A percentile compares a stretch with the other conserved stretches of the same genome.
phyloP scores from a whole-genome alignment of 1,140 invertebrate species.

The Eulimnadia texana region DNA sequence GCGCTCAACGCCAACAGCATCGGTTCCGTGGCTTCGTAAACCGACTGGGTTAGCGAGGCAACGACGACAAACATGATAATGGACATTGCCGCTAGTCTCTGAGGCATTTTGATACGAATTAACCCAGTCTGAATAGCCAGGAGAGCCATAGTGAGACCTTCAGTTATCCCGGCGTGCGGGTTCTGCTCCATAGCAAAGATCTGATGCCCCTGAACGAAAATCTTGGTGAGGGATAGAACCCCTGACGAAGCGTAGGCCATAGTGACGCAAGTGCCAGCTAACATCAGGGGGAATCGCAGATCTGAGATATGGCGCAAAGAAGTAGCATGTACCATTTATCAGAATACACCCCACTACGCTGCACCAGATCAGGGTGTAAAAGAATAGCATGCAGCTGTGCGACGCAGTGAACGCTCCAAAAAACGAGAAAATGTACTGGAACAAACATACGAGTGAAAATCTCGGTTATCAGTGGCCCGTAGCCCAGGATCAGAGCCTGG shows the following conservation, averaged over 20 bases:
- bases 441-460: slow-evolving; percentile 32
- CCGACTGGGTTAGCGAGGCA: slow-evolving; percentile 39
- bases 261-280: slow-evolving; percentile 37
- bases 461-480: slow-evolving; percentile 27
- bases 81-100: slow-evolving; percentile 37
- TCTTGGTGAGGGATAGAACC: slow-evolving; percentile 32
- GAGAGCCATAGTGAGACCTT: slow-evolving; percentile 40
- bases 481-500: slow-evolving; percentile 27
- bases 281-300: slow-evolving; percentile 37
- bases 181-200: slow-evolving; percentile 28
- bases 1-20: slow-evolving; percentile 36
- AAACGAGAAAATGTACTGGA: slow-evolving; percentile 33
- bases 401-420: slow-evolving; percentile 32
- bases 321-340: slow-evolving; percentile 31
- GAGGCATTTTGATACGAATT: slow-evolving; percentile 35
- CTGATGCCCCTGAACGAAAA: slow-evolving; percentile 32
- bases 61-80: slow-evolving; percentile 39
- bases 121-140: slow-evolving; percentile 40
- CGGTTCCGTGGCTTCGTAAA: slow-evolving; percentile 42
- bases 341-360: not conserved
- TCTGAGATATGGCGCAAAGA: slow-evolving; percentile 32
- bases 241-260: slow-evolving; percentile 36
- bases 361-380: slow-evolving; percentile 16
- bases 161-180: slow-evolving; percentile 37
- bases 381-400: slow-evolving; percentile 25